Evolutionary conservation across 2,113 vertebrate species (phyloP), one percentile per base, ranked within the genome.

Genomic region (Oxyura jamaicensis): DNA sequence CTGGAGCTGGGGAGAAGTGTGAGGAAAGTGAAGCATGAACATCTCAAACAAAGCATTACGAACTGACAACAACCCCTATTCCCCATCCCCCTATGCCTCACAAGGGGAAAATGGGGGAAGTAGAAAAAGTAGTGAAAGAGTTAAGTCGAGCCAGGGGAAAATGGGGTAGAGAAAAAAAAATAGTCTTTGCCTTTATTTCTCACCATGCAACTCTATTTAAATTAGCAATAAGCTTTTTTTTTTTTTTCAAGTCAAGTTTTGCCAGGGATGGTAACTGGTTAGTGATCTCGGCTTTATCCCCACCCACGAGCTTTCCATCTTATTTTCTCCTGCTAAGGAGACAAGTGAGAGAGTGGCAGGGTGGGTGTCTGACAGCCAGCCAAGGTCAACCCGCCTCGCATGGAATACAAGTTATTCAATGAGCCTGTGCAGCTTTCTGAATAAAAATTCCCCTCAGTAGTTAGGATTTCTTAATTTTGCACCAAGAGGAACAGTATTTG

Each of bases 51-150:
- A 48, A 22, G 42, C 46, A 48, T 48, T 48, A 48, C 46, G 5
- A 20, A 48, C 2, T 17, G 15, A 39, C 13, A 39, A 7, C 11
- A 67, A 5, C 2, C 3, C 11, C 6, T 28, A 33, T 0, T 74
- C 29, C 11, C 4, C 5, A 15, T 5, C 3, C 1, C 13, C 4
- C 41, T 21, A 4, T 0, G 0, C 23, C 0, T 0, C 33, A n/a
- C 0, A 0, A 5, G 10, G 10, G 29, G 29, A 69, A 4, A 62
- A 28, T 10, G 16, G 21, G 56, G 29, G 41, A 68, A 29, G 4
- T 2, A 44, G 6, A 50, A 59, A 53, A 10, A 66, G 6, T 33
- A 69, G 13, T 3, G 14, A 76, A 44, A 7, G 10, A 48, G 8
- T 50, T 7, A 76, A 36, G 15, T 4, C 10, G 15, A 50, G 18